Evolutionary conservation across 1,140 invertebrate species (phyloP).

Genomic region (Drosophila seguyi): DNA sequence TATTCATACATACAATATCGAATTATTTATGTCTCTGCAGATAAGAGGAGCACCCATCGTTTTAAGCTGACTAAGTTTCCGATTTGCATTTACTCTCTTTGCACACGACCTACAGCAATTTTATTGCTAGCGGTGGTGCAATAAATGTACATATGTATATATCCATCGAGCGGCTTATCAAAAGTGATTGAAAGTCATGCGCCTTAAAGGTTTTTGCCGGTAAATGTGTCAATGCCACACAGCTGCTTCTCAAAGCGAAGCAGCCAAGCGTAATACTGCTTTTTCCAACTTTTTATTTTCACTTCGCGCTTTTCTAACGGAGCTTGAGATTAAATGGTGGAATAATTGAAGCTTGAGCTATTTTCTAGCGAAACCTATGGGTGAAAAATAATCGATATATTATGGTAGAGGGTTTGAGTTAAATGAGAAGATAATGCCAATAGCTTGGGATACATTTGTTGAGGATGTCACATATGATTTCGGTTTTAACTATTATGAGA

Average conservation of each 20-base stretch:
- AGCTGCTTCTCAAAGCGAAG: constrained; percentile 8
- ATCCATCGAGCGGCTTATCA: constrained; percentile 20
- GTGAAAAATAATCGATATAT: constrained; percentile 30
- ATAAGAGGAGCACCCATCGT: neutral
- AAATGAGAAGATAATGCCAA: neutral
- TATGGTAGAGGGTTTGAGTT: neutral
- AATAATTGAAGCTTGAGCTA: neutral
- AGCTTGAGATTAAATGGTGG: constrained; percentile 13
- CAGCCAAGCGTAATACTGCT: constrained; percentile 28
- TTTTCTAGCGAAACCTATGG: constrained; percentile 11
- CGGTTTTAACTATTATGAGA: neutral
- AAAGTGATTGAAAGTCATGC: constrained; percentile 23
- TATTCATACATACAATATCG: constrained; percentile 36
- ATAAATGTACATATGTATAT: neutral
- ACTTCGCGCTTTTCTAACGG: constrained; percentile 13
- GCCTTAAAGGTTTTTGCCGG: constrained; percentile 23
- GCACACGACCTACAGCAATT: constrained; percentile 23
- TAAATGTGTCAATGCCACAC: constrained; percentile 23
- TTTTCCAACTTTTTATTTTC: constrained; percentile 26
- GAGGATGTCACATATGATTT: neutral
- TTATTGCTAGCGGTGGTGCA: neutral
- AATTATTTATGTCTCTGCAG: constrained; percentile 31
- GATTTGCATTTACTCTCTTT: constrained; percentile 16
- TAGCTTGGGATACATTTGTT: neutral
- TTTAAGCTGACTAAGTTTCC: constrained; percentile 12